Base-by-base conservation (phyloP, 2,113 vertebrate genomes). In the Fulmarus glacialis region DNA sequence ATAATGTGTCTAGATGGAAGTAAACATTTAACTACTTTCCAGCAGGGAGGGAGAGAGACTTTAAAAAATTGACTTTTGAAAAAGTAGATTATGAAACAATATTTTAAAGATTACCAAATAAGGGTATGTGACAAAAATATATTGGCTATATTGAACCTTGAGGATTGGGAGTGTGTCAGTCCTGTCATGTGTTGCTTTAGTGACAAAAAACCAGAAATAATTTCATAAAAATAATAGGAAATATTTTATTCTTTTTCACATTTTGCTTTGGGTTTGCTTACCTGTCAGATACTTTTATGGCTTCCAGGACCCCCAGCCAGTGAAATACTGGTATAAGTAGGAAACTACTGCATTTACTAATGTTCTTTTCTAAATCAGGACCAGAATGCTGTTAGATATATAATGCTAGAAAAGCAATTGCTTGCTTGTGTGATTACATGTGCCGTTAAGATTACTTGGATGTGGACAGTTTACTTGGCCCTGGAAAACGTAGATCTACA, bases 401-500 rank as follows among this genome's bases (percentile, higher is more conserved):
- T 50, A 73, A 42, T 50, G 11, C 32, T 22, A 36, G 62, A 80
- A 71, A 90, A 86, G 12, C 12, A 92, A 27, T 34, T 78, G 6
- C 22, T 82, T 82, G 8, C 30, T 83, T n/a, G 5, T 63, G 40
- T 79, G 34, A 30, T n/a, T 87, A 52, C 4, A 22, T 19, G 24
- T 34, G 40, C 29, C 0, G 6, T 75, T 93, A 79, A 45, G 38
- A 42, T 67, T 82, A 53, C 13, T 70, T 74, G 68, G 15, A 38
- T 43, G 23, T 27, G 3, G 1, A 12, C 45, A 62, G 13, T 53
- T 84, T 78, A 74, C 21, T 42, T 87, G 24, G 16, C 47, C 34
- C 38, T 22, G 12, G 18, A 53, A 62, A 88, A 59, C 0, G 0
- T 30, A 42, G 22, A 27, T 23, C 27, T 71, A 18, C 1, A 1